These are phyloP conservation scores for Junonia oenone DNA, from an alignment of 2,888 invertebrate species.

Conservation along the genomic window DNA sequence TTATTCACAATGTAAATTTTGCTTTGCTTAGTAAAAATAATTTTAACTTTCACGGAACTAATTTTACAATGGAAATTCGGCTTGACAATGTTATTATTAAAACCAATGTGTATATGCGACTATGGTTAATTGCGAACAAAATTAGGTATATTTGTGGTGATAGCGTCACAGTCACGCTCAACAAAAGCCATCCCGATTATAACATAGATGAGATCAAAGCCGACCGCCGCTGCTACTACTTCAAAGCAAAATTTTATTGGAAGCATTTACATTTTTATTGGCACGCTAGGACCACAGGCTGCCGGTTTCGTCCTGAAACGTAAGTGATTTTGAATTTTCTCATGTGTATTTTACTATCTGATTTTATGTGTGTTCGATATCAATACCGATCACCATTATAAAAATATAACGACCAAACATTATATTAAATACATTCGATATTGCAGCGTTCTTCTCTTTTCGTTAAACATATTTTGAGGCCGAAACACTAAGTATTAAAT, in stretches of 20 bases:
- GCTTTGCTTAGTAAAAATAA: no score
- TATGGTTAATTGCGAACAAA: constrained; percentile 41
- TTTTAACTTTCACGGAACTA: no score
- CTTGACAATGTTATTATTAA: no score
- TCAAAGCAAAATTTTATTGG: constrained; percentile 77
- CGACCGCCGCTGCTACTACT: constrained; percentile 48
- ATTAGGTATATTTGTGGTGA: constrained; percentile 50
- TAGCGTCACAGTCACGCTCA: constrained; percentile 37
- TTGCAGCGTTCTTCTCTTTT: not conserved
- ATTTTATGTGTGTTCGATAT: constrained; percentile 74
- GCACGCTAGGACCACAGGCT: constrained; percentile 70
- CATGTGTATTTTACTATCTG: constrained; percentile 78
- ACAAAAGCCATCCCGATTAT: constrained; percentile 59
- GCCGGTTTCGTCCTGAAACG: constrained; percentile 64
- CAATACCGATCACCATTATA: constrained; percentile 65
- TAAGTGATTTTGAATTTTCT: constrained; percentile 80
- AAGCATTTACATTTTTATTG: constrained; percentile 78
- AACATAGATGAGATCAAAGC: constrained; percentile 65
- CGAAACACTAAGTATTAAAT: not conserved
- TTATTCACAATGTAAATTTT: no score
- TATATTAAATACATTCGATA: not conserved
- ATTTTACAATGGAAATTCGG: no score
- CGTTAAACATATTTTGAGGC: not conserved
- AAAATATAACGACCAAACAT: constrained; percentile 57
- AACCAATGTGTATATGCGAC: not conserved